phyloP scores from a whole-genome alignment of 1,140 invertebrate genomes.

The Trichoplusia ni region DNA sequence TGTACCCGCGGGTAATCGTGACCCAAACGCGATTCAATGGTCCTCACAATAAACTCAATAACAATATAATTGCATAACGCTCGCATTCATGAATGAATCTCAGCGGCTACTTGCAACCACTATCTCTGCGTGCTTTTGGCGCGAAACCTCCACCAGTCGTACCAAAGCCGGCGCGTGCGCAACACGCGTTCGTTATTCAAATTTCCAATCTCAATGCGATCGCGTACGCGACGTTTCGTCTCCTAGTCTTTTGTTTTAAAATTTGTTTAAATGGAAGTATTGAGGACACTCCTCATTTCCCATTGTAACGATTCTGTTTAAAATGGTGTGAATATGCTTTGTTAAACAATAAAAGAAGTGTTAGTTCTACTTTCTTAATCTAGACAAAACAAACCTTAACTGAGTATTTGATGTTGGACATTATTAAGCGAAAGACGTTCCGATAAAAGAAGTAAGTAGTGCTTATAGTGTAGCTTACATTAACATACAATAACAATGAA shows the following conservation, averaged over 20 bases:
- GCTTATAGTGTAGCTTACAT: background rate
- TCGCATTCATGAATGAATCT: slow-evolving; percentile 65
- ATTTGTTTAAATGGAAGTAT: slow-evolving; percentile 73
- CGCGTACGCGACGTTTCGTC: slow-evolving; percentile 75
- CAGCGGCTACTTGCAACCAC: slow-evolving; percentile 43
- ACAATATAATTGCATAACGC: slow-evolving; percentile 58
- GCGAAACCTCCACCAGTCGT: slow-evolving; percentile 68
- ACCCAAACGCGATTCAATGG: slow-evolving; percentile 46
- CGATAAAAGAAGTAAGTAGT: slow-evolving; percentile 20
- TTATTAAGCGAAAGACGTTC: slow-evolving; percentile 25
- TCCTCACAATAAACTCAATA: slow-evolving; percentile 36
- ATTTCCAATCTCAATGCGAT: slow-evolving; percentile 62
- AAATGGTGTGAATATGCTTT: slow-evolving; percentile 75
- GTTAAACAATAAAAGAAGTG: slow-evolving; percentile 70
- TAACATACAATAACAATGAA: slow-evolving; percentile 3
- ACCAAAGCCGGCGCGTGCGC: slow-evolving; percentile 70
- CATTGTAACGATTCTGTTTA: slow-evolving; percentile 70
- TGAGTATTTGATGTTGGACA: slow-evolving; percentile 57
- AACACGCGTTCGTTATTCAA: slow-evolving; percentile 66
- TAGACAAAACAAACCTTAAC: slow-evolving; percentile 55
- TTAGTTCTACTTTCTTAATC: slow-evolving; percentile 79
- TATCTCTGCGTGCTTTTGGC: slow-evolving; percentile 72
- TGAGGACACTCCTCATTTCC: slow-evolving; percentile 75
- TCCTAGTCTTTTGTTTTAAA: slow-evolving; percentile 67
- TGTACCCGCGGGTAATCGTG: slow-evolving; percentile 28